These are phyloP conservation scores for Pogonomyrmex californicus DNA, from an alignment of 1,140 invertebrate species.

Conservation along the genomic window DNA sequence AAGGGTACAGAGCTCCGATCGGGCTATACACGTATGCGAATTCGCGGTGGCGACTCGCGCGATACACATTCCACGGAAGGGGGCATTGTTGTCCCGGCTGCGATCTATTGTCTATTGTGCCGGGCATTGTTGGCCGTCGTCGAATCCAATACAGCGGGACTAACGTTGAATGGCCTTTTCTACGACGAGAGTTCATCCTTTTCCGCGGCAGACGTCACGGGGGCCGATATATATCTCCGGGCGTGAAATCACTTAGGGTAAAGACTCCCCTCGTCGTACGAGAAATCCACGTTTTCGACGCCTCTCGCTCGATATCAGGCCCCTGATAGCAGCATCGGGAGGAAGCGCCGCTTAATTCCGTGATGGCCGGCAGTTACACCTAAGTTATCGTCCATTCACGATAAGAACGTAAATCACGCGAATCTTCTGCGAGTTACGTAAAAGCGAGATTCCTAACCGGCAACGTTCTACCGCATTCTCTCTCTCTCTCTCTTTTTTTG, in stretches of 20 bases:
- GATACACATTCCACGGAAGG: slow-evolving; percentile 55
- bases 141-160: slow-evolving; percentile 32
- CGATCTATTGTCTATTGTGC: slow-evolving; percentile 58
- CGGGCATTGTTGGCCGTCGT: slow-evolving; percentile 37
- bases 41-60: slow-evolving; percentile 20
- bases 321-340: neutral
- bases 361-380: slow-evolving; percentile 53
- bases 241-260: slow-evolving; percentile 24
- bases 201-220: neutral
- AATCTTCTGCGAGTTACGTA: slow-evolving; percentile 34
- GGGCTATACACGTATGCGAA: neutral
- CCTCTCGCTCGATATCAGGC: slow-evolving; percentile 18
- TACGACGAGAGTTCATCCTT: slow-evolving; percentile 34
- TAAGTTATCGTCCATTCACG: slow-evolving; percentile 47
- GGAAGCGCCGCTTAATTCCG: slow-evolving; percentile 34
- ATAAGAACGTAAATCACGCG: slow-evolving; percentile 49
- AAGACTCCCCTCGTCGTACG: neutral
- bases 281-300: slow-evolving; percentile 16
- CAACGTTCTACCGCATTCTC: neutral
- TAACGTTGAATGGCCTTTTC: slow-evolving; percentile 44
- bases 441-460: slow-evolving; percentile 24
- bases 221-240: slow-evolving; percentile 27
- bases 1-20: slow-evolving; percentile 35
- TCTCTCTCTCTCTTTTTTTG: neutral
- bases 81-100: slow-evolving; percentile 45